Evolutionary conservation across 2,797 vertebrate species (phyloP).

Genomic region (Helostoma temminkii): DNA sequence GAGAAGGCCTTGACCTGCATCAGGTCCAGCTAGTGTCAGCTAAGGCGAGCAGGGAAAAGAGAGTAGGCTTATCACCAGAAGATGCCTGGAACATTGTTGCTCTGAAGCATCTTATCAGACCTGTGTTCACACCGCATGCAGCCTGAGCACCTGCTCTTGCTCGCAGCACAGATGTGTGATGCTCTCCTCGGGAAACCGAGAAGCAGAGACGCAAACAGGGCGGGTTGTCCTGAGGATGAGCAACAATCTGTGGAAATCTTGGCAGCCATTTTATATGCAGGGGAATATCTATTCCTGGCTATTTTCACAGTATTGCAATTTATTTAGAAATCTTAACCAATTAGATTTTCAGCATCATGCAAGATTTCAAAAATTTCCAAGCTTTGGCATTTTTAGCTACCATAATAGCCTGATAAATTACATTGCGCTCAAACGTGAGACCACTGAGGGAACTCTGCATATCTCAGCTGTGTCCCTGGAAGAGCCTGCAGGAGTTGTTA

Average conservation of each 20-base stretch:
- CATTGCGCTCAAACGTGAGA: slow-evolving; percentile 60
- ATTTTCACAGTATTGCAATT: neutral
- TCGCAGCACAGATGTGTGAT: slow-evolving; percentile 31
- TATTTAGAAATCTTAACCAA: neutral
- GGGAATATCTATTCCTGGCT: neutral
- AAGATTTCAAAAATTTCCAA: slow-evolving; percentile 32
- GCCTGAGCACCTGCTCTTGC: slow-evolving; percentile 32
- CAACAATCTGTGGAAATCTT: slow-evolving; percentile 19
- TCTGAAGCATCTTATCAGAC: slow-evolving; percentile 56
- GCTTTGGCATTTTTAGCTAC: slow-evolving; percentile 28
- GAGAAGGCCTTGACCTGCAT: slow-evolving; percentile 19
- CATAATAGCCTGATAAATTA: slow-evolving; percentile 64
- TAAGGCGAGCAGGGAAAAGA: slow-evolving; percentile 34
- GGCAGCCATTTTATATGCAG: slow-evolving; percentile 42
- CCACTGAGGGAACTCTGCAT: slow-evolving; percentile 41
- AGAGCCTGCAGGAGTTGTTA: slow-evolving; percentile 76
- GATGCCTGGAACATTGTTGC: slow-evolving; percentile 41
- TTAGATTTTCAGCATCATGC: slow-evolving; percentile 6
- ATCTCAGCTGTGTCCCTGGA: slow-evolving; percentile 76
- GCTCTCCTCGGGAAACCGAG: slow-evolving; percentile 24
- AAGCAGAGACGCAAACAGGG: neutral
- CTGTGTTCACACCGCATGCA: slow-evolving; percentile 28
- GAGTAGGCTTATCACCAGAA: slow-evolving; percentile 60
- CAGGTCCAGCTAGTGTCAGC: slow-evolving; percentile 32
- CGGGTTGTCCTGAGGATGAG: slow-evolving; percentile 5